Evolutionary conservation across 2,888 invertebrate species (phyloP).

Genomic region (Xestia sexstrigata): DNA sequence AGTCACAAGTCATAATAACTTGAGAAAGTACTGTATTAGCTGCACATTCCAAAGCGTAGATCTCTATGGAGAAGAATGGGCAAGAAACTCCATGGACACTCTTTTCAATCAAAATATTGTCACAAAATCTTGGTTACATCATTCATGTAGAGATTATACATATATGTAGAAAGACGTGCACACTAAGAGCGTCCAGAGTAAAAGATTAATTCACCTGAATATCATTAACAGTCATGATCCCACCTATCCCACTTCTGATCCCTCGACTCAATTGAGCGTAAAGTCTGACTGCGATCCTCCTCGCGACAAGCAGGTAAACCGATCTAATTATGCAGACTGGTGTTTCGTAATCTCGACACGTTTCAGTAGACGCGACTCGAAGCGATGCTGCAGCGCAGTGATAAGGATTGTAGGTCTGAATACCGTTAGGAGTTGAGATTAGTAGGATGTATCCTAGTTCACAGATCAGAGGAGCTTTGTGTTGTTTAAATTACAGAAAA

Average conservation of each 20-base stretch:
- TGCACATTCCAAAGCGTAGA: too few species aligned
- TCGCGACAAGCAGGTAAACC: conserved; percentile 26
- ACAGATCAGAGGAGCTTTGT: conserved; percentile 1
- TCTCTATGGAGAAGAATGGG: too few species aligned
- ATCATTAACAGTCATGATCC: neutral
- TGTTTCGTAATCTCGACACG: conserved; percentile 56
- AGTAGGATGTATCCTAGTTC: conserved; percentile 17
- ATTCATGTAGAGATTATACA: too few species aligned
- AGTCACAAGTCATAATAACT: too few species aligned
- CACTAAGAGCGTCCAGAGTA: too few species aligned
- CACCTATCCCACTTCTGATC: neutral
- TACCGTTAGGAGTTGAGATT: conserved; percentile 38
- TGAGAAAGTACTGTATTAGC: too few species aligned
- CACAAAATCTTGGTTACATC: too few species aligned
- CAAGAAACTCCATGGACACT: too few species aligned
- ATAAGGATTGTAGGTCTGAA: conserved; percentile 49
- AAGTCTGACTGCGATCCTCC: conserved; percentile 16
- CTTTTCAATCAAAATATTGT: too few species aligned
- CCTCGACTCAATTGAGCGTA: neutral
- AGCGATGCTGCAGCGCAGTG: conserved; percentile 43
- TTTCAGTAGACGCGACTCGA: conserved; percentile 42
- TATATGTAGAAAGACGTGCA: too few species aligned
- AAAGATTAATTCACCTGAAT: neutral
- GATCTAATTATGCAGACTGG: conserved; percentile 52
- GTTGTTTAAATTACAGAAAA: neutral